phyloP scores from a whole-genome alignment of 1,140 invertebrate species.

The Leptonema lineaticorne region DNA sequence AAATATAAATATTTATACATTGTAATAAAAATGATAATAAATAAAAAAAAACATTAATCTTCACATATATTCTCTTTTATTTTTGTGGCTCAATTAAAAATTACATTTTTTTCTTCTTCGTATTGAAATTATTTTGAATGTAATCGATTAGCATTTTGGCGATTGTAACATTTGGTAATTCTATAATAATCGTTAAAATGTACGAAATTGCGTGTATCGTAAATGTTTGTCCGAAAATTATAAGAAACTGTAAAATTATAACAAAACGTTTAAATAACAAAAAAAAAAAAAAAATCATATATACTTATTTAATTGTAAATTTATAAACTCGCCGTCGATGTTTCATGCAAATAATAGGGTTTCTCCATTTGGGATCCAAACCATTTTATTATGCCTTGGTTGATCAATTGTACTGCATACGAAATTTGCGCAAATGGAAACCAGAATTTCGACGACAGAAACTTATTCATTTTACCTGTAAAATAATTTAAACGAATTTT shows the following conservation, averaged over 20 bases:
- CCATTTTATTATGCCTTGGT: constrained; percentile 47
- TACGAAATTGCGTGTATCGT: background rate
- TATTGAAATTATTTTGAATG: too few relatives aligned
- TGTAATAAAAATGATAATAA: too few relatives aligned
- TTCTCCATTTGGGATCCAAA: background rate
- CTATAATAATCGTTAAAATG: background rate
- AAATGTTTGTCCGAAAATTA: background rate
- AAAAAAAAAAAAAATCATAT: too few relatives aligned
- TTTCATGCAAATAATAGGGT: background rate
- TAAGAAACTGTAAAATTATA: background rate
- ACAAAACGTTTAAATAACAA: background rate
- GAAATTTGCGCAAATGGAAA: constrained; percentile 55
- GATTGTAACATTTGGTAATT: background rate
- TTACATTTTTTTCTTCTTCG: too few relatives aligned
- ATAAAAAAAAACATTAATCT: too few relatives aligned
- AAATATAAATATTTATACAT: too few relatives aligned
- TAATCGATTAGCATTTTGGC: too few relatives aligned
- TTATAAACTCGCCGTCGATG: background rate
- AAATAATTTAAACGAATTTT: constrained; percentile 44
- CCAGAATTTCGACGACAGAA: constrained; percentile 52
- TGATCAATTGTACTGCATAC: constrained; percentile 56
- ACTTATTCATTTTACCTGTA: constrained; percentile 49
- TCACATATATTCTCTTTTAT: too few relatives aligned
- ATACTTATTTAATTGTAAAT: too few relatives aligned
- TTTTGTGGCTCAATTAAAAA: too few relatives aligned